Percentiles rank a stretch among this genome's conserved stretches.
phyloP scores from a whole-genome alignment of 2,113 vertebrate genomes.

The Crotalus viridis region DNA sequence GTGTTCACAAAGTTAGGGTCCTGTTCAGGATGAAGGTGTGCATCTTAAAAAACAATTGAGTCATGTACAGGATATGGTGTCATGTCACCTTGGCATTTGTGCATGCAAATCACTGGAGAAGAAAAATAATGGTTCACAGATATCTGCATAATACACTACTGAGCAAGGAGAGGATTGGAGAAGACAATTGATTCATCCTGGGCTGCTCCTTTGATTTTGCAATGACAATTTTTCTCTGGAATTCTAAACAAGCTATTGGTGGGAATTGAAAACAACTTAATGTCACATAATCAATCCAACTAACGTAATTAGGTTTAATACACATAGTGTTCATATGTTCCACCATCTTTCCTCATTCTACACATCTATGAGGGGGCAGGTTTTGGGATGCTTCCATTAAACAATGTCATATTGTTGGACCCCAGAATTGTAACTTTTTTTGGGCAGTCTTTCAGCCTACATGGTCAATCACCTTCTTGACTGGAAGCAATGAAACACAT shows the following conservation, averaged over 20 bases:
- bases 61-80: background rate
- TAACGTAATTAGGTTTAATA: background rate
- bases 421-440: background rate
- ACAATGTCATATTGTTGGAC: background rate
- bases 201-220: background rate
- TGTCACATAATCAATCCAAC: background rate
- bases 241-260: background rate
- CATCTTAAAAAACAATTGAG: background rate
- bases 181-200: background rate
- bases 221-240: background rate
- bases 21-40: background rate
- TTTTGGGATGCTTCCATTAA: background rate
- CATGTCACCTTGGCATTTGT: background rate
- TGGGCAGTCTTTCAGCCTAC: background rate
- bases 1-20: background rate
- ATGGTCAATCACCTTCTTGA: background rate
- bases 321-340: background rate
- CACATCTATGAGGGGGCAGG: background rate
- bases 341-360: background rate
- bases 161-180: background rate
- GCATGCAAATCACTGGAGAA: background rate
- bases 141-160: background rate
- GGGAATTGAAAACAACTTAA: background rate
- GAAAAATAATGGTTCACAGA: background rate
- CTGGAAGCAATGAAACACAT: background rate